Evolutionary conservation across 2,113 vertebrate genomes (phyloP).

Genomic region (Dipodomys merriami): DNA sequence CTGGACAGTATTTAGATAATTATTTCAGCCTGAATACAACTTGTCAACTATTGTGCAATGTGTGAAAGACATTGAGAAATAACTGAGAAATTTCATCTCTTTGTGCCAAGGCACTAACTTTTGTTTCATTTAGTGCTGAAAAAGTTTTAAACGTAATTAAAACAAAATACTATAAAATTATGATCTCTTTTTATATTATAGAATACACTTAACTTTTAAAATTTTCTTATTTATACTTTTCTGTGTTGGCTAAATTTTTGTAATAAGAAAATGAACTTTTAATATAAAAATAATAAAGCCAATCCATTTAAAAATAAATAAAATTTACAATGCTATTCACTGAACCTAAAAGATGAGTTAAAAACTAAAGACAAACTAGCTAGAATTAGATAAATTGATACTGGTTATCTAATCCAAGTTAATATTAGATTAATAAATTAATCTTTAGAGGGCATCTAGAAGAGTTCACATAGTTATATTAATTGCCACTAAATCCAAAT

Average conservation of each 20-base stretch:
- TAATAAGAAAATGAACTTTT: slow-evolving; percentile 11
- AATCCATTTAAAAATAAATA: slow-evolving; percentile 29
- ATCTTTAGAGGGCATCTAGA: background rate
- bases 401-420: background rate
- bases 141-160: slow-evolving; percentile 47
- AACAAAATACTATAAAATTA: slow-evolving; percentile 49
- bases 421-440: background rate
- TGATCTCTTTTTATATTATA: slow-evolving; percentile 28
- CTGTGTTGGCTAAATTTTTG: background rate
- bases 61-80: slow-evolving; percentile 37
- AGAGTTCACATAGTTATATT: background rate
- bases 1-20: background rate
- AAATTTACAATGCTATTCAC: background rate
- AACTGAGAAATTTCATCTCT: slow-evolving; percentile 7
- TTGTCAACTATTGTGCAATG: background rate
- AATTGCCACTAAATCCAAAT: background rate
- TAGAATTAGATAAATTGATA: background rate
- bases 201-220: background rate
- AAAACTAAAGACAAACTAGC: background rate
- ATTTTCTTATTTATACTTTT: background rate
- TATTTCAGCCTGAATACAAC: background rate
- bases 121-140: slow-evolving; percentile 35
- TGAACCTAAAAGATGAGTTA: background rate
- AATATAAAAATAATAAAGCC: background rate
- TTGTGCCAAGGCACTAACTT: background rate